Base-by-base conservation (phyloP, 2,888 invertebrate species). In the Anaspis maculata region DNA sequence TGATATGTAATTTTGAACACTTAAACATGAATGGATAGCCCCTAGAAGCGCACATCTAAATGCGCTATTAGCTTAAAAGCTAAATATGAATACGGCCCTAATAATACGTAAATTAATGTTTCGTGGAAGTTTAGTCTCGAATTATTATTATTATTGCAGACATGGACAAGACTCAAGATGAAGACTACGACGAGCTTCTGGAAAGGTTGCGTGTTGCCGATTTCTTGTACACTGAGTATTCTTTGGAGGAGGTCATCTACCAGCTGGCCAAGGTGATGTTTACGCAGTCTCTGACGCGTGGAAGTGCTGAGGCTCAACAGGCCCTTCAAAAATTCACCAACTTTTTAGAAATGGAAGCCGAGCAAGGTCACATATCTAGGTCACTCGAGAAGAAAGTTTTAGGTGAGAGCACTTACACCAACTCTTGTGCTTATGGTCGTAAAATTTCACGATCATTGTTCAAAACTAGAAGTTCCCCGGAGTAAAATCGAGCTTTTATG, bases 261-360 rank as follows among this genome's bases (percentile, higher is more conserved):
- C 83, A 84, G 51, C 67, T 86, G 29, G 83, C 84, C 13, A 83
- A 83, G 71, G 81, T 84, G 56, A 81, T 86, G 79, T 85, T 85
- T 62, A 75, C 80, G 1, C 83, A 84, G 55, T 81, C 83, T 1
- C 62, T 84, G 43, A 72, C 76, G 2, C 74, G 75, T 46, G 83
- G 81, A 25, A 79, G 79, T 27, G 67, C 71, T 6, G 76, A 80
- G 48, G 81, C 83, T 1, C 81, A 84, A 52, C 74, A 77, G 33
- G 79, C 83, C 28, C 69, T 84, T 28, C 78, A 82, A 53, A 78
- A 81, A 45, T 77, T 86, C 63, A 82, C 83, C 46, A 72, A 74
- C 9, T 84, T 84, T 63, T 62, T 85, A 33, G 82, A 85, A 56
- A 67, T 73, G 3, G 83, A 84, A 59, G 80, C 82, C 1, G 78